Percentiles rank a stretch among this genome's conserved stretches.
These are phyloP conservation scores for Cerastis rubricosa DNA, from an alignment of 2,888 invertebrate genomes.

Conservation along the genomic window DNA sequence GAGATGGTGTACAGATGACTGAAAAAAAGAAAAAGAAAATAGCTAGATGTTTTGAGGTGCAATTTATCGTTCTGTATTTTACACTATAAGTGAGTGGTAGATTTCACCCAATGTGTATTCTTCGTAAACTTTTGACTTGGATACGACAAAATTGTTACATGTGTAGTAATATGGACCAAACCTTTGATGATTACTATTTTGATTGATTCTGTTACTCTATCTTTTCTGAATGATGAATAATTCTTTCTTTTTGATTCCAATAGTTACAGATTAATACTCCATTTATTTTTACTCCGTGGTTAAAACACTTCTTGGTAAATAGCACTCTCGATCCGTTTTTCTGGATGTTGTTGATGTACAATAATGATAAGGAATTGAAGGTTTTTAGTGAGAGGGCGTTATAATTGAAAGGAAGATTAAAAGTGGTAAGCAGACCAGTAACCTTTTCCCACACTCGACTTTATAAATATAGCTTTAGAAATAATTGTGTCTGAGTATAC, in stretches of 20 bases:
- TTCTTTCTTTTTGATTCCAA: background rate
- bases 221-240: no score
- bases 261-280: constrained; percentile 18
- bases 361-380: constrained; percentile 53
- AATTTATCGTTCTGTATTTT: background rate
- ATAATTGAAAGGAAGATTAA: constrained; percentile 56
- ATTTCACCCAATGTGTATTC: background rate
- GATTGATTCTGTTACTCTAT: background rate
- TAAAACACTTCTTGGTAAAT: constrained; percentile 39
- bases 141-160: background rate
- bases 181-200: background rate
- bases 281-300: constrained; percentile 31
- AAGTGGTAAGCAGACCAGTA: constrained; percentile 15
- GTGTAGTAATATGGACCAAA: background rate
- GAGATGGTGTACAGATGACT: background rate
- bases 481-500: background rate
- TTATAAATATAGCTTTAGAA: constrained; percentile 10
- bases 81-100: background rate
- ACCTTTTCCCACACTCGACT: constrained; percentile 48
- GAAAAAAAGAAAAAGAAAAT: background rate
- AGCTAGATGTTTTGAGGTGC: background rate
- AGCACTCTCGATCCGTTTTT: constrained; percentile 39
- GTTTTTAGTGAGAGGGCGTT: constrained; percentile 48
- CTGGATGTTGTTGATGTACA: constrained; percentile 42
- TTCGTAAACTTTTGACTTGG: background rate